Base-by-base conservation (phyloP, 2,113 vertebrate genomes). In the Hippotragus niger region DNA sequence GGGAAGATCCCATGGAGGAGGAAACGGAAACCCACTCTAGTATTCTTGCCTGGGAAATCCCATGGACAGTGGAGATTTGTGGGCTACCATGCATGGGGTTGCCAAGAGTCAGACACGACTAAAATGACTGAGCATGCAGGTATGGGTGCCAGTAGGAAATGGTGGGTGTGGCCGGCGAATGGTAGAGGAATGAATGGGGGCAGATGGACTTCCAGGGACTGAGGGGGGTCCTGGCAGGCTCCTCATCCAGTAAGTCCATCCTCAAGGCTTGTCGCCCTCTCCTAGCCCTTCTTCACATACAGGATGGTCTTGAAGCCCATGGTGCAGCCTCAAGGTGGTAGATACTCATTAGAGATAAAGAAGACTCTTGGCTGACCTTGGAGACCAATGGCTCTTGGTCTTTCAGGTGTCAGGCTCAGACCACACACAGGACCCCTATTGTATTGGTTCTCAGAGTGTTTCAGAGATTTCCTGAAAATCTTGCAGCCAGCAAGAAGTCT, bases 101-200 rank as follows among this genome's bases (percentile, higher is more conserved):
- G 64, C n/a, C 5, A 36, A 71, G 64, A 67, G 19, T 71, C 64
- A 36, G 64, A 67, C 64, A 21, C 2, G 16, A 71, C 19, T 23
- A 2, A 67, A 71, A 40, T 40, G 67, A 23, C n/a, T 3, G 19
- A 71, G 67, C n/a, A 5, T 40, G 67, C 67, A 3, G 23, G n/a
- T 40, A 10, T 33, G n/a, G n/a, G 10, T 0, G 19, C 25, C 3
- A 14, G 50, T 29, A 78, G 78, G 47, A 83, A 76, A 40, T 11
- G 55, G 36, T 67, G 52, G 33, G 27, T 67, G 36, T 62, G n/a
- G 23, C 40, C 5, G 4, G 29, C 2, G 3, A 40, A 58, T 40
- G 78, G 36, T 7, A 57, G 80, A 90, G 74, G 36, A 29, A 53
- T 4, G 3, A 29, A 43, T 0, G 0, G 5, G 15, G 50, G 11